Percentiles rank a stretch among this genome's conserved stretches.
These are phyloP conservation scores for Ylistrum balloti DNA, from an alignment of 1,140 invertebrate genomes.

Conservation along the genomic window DNA sequence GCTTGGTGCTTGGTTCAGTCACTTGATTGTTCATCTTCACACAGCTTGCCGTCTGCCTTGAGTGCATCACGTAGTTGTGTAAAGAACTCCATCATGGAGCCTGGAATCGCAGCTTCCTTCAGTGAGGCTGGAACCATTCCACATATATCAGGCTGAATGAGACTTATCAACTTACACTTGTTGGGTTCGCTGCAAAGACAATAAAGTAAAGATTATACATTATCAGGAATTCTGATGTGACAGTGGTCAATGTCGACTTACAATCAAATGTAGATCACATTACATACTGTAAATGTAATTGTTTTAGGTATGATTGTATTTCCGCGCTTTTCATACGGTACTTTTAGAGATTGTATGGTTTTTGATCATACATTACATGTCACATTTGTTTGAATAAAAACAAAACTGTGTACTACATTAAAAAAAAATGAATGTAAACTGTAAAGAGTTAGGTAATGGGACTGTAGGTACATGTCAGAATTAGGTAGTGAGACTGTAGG, in stretches of 20 bases:
- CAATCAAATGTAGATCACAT: too few species aligned
- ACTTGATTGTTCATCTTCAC: neutral
- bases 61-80: constrained; percentile 66
- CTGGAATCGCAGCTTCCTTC: constrained; percentile 72
- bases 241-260: neutral
- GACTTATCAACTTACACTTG: constrained; percentile 70
- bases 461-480: too few species aligned
- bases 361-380: too few species aligned
- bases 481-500: too few species aligned
- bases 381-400: too few species aligned
- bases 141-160: constrained; percentile 75
- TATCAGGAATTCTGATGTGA: neutral
- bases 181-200: constrained; percentile 70
- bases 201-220: neutral
- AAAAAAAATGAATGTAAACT: too few species aligned
- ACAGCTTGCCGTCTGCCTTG: constrained; percentile 71
- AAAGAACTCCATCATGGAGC: constrained; percentile 73
- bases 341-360: too few species aligned
- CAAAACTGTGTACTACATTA: too few species aligned
- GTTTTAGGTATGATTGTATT: too few species aligned
- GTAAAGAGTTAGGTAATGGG: too few species aligned
- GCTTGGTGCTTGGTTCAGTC: neutral
- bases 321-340: too few species aligned
- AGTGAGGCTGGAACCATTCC: constrained; percentile 73
- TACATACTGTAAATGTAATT: too few species aligned